These are phyloP conservation scores for Chydorus sphaericus DNA, from an alignment of 2,888 invertebrate genomes.

Conservation along the genomic window DNA sequence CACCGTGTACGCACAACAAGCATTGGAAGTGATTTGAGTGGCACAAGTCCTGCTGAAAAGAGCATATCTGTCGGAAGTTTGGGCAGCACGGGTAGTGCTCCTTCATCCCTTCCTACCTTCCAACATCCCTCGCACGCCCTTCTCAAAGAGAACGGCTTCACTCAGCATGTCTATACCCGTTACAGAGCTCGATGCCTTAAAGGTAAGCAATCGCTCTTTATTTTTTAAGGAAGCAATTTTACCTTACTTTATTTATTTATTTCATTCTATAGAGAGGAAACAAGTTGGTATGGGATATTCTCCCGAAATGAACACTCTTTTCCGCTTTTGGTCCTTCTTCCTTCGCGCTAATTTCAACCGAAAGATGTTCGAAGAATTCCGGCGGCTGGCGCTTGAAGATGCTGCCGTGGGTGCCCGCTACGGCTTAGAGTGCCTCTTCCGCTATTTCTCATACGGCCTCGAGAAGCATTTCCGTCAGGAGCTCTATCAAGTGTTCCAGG, in stretches of 20 bases:
- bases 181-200: slow-evolving; percentile 86
- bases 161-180: slow-evolving; percentile 93
- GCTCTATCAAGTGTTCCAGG: slow-evolving; percentile 74
- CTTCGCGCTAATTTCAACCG: slow-evolving; percentile 93
- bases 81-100: slow-evolving; percentile 58
- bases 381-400: slow-evolving; percentile 81
- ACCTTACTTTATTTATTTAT: neutral
- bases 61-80: neutral
- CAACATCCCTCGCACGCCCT: slow-evolving; percentile 93
- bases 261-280: slow-evolving; percentile 56
- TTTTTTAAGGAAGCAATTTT: slow-evolving; percentile 31
- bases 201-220: slow-evolving; percentile 37
- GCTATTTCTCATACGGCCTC: slow-evolving; percentile 94
- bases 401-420: slow-evolving; percentile 71
- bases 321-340: slow-evolving; percentile 99
- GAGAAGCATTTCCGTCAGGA: slow-evolving; percentile 93
- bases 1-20: slow-evolving; percentile 51
- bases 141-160: slow-evolving; percentile 90
- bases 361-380: slow-evolving; percentile 96
- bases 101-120: slow-evolving; percentile 73
- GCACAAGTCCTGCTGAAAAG: slow-evolving; percentile 34
- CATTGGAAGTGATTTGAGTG: slow-evolving; percentile 17
- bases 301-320: slow-evolving; percentile 98
- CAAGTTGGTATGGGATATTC: slow-evolving; percentile 85
- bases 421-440: slow-evolving; percentile 58